Evolutionary conservation across 2,113 vertebrate species (phyloP).

Genomic region (Anthoscopus minutus): DNA sequence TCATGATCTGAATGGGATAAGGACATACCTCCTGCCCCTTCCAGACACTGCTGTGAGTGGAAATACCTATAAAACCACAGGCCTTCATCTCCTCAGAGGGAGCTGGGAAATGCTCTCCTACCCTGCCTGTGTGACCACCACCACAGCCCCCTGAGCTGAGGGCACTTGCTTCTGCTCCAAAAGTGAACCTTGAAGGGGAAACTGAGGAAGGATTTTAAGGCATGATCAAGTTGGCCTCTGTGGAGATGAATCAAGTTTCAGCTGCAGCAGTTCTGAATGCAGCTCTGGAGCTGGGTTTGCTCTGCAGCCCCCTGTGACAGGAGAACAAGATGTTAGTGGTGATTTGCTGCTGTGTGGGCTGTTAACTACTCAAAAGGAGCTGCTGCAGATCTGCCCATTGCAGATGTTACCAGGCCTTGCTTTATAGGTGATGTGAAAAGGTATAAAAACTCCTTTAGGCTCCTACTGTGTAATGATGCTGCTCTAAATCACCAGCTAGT

Average conservation of each 20-base stretch:
- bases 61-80: background rate
- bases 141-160: background rate
- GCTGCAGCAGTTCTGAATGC: background rate
- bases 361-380: background rate
- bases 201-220: background rate
- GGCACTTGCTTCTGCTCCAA: background rate
- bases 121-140: background rate
- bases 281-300: background rate
- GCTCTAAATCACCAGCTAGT: background rate
- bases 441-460: background rate
- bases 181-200: background rate
- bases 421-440: background rate
- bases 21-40: background rate
- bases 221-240: background rate
- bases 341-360: background rate
- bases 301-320: background rate
- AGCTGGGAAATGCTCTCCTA: background rate
- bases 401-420: background rate
- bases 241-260: background rate
- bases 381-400: background rate
- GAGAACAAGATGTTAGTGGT: background rate
- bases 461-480: background rate
- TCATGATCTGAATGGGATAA: background rate
- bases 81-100: background rate
- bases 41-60: background rate